These are phyloP conservation scores for Odontamblyopus lacepedii DNA, from an alignment of 2,797 vertebrate genomes.

Conservation along the genomic window DNA sequence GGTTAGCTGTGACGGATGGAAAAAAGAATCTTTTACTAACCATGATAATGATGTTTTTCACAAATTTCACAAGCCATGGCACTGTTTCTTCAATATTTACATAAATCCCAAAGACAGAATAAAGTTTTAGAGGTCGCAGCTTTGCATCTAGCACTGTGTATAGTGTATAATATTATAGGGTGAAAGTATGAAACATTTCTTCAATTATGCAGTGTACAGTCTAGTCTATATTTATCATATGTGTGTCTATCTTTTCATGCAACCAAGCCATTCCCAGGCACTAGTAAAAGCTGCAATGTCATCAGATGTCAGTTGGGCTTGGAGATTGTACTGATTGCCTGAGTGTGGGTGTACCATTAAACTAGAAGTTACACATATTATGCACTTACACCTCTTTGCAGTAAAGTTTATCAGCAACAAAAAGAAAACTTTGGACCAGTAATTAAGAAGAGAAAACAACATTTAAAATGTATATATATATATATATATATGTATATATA, in stretches of 20 bases:
- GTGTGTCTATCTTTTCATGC: background rate
- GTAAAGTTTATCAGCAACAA: background rate
- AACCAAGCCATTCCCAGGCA: background rate
- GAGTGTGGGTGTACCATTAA: background rate
- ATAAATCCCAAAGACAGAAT: background rate
- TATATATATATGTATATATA: no score
- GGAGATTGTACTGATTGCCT: conserved; percentile 3
- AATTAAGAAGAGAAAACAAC: background rate
- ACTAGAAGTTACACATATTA: background rate
- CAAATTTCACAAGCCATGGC: background rate
- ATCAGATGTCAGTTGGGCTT: background rate
- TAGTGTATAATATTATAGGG: background rate
- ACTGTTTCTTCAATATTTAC: background rate
- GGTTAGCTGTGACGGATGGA: background rate
- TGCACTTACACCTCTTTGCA: background rate
- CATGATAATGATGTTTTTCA: background rate
- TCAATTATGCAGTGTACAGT: background rate
- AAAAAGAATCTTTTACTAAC: background rate
- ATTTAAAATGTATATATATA: no score
- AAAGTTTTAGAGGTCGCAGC: background rate
- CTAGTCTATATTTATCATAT: background rate
- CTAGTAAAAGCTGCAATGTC: background rate
- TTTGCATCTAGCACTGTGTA: background rate
- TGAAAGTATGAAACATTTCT: background rate
- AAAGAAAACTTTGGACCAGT: background rate